These are phyloP conservation scores for Corythornis cristatus DNA, from an alignment of 2,113 vertebrate genomes.

Conservation along the genomic window DNA sequence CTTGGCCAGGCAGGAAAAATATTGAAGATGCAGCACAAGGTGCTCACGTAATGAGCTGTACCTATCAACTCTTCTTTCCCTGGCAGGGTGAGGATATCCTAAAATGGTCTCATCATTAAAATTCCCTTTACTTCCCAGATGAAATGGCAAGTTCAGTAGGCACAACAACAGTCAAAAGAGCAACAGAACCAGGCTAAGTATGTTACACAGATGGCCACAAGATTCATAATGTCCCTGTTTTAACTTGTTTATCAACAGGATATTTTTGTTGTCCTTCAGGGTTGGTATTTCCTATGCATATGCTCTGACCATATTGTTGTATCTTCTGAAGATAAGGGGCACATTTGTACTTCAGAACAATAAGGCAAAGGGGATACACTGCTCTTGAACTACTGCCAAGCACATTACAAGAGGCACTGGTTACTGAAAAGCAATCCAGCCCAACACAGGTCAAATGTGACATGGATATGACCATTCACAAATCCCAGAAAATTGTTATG, in stretches of 20 bases:
- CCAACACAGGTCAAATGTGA: neutral
- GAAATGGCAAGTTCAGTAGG: neutral
- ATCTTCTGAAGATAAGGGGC: neutral
- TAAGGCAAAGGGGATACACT: neutral
- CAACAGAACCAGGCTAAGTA: neutral
- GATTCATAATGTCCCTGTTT: neutral
- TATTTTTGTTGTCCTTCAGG: neutral
- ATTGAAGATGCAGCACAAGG: neutral
- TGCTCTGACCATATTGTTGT: neutral
- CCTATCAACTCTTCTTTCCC: neutral
- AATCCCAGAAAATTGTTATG: neutral
- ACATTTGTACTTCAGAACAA: accelerated
- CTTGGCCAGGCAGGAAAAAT: neutral
- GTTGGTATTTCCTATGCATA: neutral
- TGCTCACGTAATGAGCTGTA: neutral
- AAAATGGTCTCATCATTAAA: neutral
- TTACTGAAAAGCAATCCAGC: neutral
- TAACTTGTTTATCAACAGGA: neutral
- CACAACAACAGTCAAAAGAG: neutral
- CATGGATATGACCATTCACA: neutral
- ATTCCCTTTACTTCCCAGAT: neutral
- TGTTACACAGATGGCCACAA: neutral
- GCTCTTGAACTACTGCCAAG: neutral
- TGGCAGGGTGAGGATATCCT: neutral
- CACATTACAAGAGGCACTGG: neutral